Conservation (phyloP, 2,888 invertebrate genomes). For the Ichneumoninae sp. region DNA sequence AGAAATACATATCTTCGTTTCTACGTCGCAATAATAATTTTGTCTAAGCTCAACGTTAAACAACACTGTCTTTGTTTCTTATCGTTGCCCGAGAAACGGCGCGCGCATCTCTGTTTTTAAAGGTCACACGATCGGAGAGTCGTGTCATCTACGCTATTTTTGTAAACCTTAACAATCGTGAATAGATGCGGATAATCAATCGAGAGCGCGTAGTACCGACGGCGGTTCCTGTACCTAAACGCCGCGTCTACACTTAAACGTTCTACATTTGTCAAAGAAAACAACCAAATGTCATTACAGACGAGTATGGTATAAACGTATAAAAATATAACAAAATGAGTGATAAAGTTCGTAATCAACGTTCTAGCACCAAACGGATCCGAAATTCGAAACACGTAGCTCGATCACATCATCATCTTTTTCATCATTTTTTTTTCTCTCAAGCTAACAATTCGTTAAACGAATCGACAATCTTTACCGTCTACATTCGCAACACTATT, state of each 20-base stretch:
- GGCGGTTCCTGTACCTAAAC: no score
- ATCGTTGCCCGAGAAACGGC: conserved; percentile 26
- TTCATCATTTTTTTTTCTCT: conserved; percentile 2
- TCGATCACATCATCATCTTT: conserved; percentile 7
- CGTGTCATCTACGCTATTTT: not conserved
- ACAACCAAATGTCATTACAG: conserved; percentile 69
- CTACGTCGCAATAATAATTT: conserved; percentile 69
- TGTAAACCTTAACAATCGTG: not conserved
- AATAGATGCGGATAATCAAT: not conserved
- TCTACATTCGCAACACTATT: conserved; percentile 44
- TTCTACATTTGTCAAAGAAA: conserved; percentile 31
- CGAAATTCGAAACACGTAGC: conserved; percentile 22
- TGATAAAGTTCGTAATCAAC: conserved; percentile 39
- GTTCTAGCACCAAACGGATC: conserved; percentile 39
- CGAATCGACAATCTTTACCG: conserved; percentile 42
- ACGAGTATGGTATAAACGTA: conserved; percentile 78
- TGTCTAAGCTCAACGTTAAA: conserved; percentile 68
- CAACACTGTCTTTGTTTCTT: conserved; percentile 63
- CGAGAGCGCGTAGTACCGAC: not conserved
- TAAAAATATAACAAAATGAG: conserved; percentile 80
- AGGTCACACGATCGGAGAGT: not conserved
- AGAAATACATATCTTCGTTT: conserved; percentile 75
- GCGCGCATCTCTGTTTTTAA: not conserved
- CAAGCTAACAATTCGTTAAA: conserved; percentile 42
- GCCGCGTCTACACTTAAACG: not conserved